Evolutionary conservation across 1,140 invertebrate genomes (phyloP).

Genomic region (Pteromalus puparum): DNA sequence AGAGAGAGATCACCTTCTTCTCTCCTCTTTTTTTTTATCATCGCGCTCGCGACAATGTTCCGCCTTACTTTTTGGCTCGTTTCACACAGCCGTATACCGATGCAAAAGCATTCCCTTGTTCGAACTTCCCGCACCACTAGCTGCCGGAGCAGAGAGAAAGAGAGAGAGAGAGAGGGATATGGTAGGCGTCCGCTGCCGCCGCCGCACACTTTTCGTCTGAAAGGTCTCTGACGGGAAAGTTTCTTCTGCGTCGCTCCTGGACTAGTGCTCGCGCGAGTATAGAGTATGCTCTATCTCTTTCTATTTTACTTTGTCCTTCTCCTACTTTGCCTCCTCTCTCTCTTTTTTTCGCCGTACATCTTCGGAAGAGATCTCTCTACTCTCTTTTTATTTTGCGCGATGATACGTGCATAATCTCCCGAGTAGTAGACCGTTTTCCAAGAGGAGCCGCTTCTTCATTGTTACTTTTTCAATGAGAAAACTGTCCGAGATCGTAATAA

Average conservation of each 20-base stretch:
- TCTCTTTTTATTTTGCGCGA: constrained; percentile 17
- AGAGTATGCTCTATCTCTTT: not conserved
- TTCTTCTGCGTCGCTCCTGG: constrained; percentile 35
- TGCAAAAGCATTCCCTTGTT: constrained; percentile 56
- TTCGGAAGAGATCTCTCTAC: constrained; percentile 7
- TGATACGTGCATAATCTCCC: constrained; percentile 51
- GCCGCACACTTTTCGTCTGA: constrained; percentile 54
- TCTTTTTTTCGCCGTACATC: constrained; percentile 36
- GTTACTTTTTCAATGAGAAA: constrained; percentile 29
- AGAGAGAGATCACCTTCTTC: not conserved
- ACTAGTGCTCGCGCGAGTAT: not conserved
- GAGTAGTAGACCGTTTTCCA: constrained; percentile 61
- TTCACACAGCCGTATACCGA: constrained; percentile 60
- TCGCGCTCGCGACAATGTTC: constrained; percentile 54
- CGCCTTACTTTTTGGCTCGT: constrained; percentile 64
- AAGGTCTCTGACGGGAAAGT: constrained; percentile 53
- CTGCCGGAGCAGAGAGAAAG: constrained; percentile 23
- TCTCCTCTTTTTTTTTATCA: constrained; percentile 46
- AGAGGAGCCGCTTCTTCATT: constrained; percentile 48
- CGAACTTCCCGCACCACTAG: constrained; percentile 47
- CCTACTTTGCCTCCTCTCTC: constrained; percentile 20
- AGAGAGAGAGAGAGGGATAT: constrained; percentile 11
- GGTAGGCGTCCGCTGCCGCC: constrained; percentile 9
- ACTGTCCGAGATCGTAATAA: not conserved
- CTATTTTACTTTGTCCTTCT: constrained; percentile 41